Base-by-base conservation (phyloP, 2,797 vertebrate species). In the Steatocranus sp. region DNA sequence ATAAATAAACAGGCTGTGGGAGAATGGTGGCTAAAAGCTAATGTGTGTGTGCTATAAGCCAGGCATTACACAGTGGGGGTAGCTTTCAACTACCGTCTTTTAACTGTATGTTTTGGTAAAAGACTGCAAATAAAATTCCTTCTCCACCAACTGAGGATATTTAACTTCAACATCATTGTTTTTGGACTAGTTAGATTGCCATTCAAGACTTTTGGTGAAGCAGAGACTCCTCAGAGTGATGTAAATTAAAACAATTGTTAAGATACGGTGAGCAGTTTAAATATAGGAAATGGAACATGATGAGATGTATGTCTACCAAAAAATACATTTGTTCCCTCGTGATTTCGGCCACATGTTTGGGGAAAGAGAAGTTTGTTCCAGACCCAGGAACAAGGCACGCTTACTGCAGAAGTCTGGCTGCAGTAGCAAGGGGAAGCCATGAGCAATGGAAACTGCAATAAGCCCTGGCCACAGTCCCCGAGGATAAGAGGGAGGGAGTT, bases 371-470 rank as follows among this genome's bases (percentile, higher is more conserved):
- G 83, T 84, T 86, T 85, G 80, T 83, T 91, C 89, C 91, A 81
- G 85, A 82, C 81, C 56, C 81, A 48, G 87, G 77, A 87, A 86
- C 83, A 74, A 80, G 66, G 87, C 81, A 48, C 30, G 58, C 70
- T 86, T 58, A 75, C 83, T 90, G 90, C 86, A 83, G 86, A 43
- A 85, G 91, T 88, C 86, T 93, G 89, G 89, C 88, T 79, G n/a
- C 91, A 87, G 89, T 78, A 84, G 85, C 83, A 38, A 85, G 41
- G 89, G 92, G 91, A 95, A 94, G 93, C 91, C 92, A 90, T 94
- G 94, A 95, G 95, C 95, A 96, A 94, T 94, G 95, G 95, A 96
- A 96, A 96, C 81, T 92, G 88, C 90, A 93, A 76, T 75, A 85
- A 90, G 85, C 83, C 87, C 93, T 91, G 92, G 93, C 93, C 76